phyloP scores from a whole-genome alignment of 1,140 invertebrate genomes.

The Drosophila santomea region DNA sequence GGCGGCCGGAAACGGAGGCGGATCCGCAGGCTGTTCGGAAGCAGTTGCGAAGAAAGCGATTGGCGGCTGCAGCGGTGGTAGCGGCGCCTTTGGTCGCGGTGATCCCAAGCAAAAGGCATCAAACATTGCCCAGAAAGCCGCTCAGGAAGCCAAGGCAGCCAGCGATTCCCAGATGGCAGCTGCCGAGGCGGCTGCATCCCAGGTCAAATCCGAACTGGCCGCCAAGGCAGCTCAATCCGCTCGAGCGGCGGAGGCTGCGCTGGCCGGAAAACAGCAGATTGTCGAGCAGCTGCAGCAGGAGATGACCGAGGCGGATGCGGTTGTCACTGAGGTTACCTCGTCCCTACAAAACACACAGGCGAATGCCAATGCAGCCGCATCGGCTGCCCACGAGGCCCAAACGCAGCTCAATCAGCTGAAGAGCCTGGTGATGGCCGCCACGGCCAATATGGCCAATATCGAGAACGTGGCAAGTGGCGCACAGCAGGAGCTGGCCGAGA shows the following conservation, averaged over 20 bases:
- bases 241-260: slow-evolving; percentile 88
- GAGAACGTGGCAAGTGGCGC: slow-evolving; percentile 87
- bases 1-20: not conserved
- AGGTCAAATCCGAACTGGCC: slow-evolving; percentile 88
- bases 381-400: slow-evolving; percentile 86
- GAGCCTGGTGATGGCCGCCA: slow-evolving; percentile 85
- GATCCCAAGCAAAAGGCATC: slow-evolving; percentile 84
- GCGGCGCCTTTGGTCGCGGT: not conserved
- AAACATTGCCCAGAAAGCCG: slow-evolving; percentile 88
- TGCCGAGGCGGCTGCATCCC: slow-evolving; percentile 88
- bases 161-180: slow-evolving; percentile 89
- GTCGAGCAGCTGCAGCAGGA: slow-evolving; percentile 87
- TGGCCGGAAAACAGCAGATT: slow-evolving; percentile 88
- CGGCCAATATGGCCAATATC: slow-evolving; percentile 86
- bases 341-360: slow-evolving; percentile 87
- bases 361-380: slow-evolving; percentile 87
- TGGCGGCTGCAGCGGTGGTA: not conserved
- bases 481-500: slow-evolving; percentile 87
- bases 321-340: slow-evolving; percentile 87
- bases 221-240: slow-evolving; percentile 89
- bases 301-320: slow-evolving; percentile 87
- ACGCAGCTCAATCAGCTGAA: slow-evolving; percentile 85
- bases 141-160: slow-evolving; percentile 88
- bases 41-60: not conserved
- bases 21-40: not conserved